These are phyloP conservation scores for Tromatobia lineatoria DNA, from an alignment of 2,888 invertebrate genomes.

Conservation along the genomic window DNA sequence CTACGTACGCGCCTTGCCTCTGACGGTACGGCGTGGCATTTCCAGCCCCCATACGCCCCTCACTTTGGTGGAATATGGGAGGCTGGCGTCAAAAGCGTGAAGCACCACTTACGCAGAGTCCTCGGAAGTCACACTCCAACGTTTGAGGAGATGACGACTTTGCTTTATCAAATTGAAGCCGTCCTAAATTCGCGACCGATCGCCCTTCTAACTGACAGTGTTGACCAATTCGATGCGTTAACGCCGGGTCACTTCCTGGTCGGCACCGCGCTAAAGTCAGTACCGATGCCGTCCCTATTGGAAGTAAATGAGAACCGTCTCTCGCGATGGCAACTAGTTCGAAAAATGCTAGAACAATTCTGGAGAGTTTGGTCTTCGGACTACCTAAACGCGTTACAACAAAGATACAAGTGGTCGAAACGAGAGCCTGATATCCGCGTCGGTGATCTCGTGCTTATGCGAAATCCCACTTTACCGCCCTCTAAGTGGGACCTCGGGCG, in stretches of 20 bases:
- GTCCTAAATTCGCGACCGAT: conserved; percentile 68
- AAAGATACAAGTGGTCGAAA: conserved; percentile 44
- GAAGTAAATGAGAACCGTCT: conserved; percentile 32
- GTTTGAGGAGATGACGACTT: conserved; percentile 55
- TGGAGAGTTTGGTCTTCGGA: conserved; percentile 53
- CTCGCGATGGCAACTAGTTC: conserved; percentile 46
- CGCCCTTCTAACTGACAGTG: background rate
- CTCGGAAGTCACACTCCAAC: conserved; percentile 3
- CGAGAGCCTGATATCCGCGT: background rate
- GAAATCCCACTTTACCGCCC: conserved; percentile 52
- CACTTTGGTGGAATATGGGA: conserved; percentile 48
- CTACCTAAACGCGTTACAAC: conserved; percentile 52
- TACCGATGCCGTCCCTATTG: conserved; percentile 24
- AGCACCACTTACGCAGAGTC: conserved; percentile 26
- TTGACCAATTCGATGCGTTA: background rate
- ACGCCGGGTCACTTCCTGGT: conserved; percentile 57
- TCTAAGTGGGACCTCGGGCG: conserved; percentile 68
- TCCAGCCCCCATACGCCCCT: conserved; percentile 68
- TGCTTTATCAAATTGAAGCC: conserved; percentile 62
- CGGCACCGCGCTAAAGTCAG: conserved; percentile 15
- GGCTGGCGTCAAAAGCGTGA: conserved; percentile 36
- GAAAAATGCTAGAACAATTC: conserved; percentile 19
- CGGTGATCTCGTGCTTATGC: conserved; percentile 68
- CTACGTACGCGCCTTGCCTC: conserved; percentile 14
- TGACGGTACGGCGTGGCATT: conserved; percentile 56